Base-by-base conservation (phyloP, 1,140 invertebrate species). In the Argopecten irradians region DNA sequence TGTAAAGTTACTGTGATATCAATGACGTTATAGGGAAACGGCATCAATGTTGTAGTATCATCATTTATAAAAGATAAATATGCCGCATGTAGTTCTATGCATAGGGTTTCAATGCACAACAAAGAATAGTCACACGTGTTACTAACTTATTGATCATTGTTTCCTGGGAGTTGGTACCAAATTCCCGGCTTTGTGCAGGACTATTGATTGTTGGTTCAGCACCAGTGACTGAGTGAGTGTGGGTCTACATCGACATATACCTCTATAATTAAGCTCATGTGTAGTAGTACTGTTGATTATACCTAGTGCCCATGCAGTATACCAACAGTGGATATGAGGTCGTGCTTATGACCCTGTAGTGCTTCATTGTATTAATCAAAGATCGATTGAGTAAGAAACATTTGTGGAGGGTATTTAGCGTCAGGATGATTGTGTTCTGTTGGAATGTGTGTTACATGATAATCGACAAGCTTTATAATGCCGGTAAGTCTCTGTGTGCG, bases 231-330 rank as follows among this genome's bases (percentile, higher is more conserved):
- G 55, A 28, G 55, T 28, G 14, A 16, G 55, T 5, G 22, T 28
- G 8, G 36, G 36, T 8, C 55, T 28, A 19, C 43, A 46, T 19
- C 14, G 22, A 46, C 43, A 46, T 71, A n/a, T 71, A 71, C 55
- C 55, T 71, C 55, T 71, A n/a, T 71, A 71, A 71, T 71, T 71
- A 71, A 71, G 55, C 55, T 71, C 55, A 71, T 71, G 22, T 71
- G 55, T n/a, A 28, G 55, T n/a, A 28, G 55, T 71, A 5, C 22
- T 71, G 55, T 5, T 71, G 55, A 71, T 71, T n/a, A 71, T 71
- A 1, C n/a, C n/a, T n/a, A 71, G 1, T 28, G 22, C 55, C 55
- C 8, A 28, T 71, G 28, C 55, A 28, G 55, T 71, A 71, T 16
- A 71, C 55, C 5, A 28, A 71, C 55, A 0, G n/a, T 71, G 55